phyloP scores from a whole-genome alignment of 2,113 vertebrate genomes.

The Pavo muticus region DNA sequence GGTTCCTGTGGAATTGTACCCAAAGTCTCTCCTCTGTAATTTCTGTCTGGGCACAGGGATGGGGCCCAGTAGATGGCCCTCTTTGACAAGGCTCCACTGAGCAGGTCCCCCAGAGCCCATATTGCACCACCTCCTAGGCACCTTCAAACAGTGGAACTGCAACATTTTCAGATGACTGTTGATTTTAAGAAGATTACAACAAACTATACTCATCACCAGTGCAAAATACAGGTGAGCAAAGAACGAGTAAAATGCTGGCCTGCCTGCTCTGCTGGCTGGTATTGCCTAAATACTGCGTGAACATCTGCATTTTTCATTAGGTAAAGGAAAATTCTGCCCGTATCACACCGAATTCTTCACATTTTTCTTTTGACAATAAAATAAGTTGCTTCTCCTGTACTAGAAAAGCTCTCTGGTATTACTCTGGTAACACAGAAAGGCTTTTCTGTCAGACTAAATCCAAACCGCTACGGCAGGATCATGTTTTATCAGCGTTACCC shows the following conservation, averaged over 20 bases:
- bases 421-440: background rate
- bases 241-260: background rate
- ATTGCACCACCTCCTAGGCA: background rate
- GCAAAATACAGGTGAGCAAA: background rate
- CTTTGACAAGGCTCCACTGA: background rate
- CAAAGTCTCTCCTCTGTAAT: background rate
- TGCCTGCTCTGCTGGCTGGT: background rate
- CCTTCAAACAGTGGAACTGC: background rate
- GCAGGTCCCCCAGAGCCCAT: background rate
- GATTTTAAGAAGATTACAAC: conserved; percentile 28
- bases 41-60: background rate
- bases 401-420: background rate
- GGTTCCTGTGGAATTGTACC: background rate
- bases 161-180: background rate
- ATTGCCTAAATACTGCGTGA: background rate
- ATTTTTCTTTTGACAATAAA: background rate
- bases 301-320: background rate
- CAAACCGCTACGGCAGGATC: background rate
- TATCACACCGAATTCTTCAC: background rate
- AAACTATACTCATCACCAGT: background rate
- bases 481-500: background rate
- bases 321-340: background rate
- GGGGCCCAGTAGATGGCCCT: conserved; percentile 64
- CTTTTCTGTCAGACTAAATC: background rate
- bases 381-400: background rate